Evolutionary conservation across 2,888 invertebrate species (phyloP), one percentile per base, ranked within the genome.

Genomic region (Eledona agricola): DNA sequence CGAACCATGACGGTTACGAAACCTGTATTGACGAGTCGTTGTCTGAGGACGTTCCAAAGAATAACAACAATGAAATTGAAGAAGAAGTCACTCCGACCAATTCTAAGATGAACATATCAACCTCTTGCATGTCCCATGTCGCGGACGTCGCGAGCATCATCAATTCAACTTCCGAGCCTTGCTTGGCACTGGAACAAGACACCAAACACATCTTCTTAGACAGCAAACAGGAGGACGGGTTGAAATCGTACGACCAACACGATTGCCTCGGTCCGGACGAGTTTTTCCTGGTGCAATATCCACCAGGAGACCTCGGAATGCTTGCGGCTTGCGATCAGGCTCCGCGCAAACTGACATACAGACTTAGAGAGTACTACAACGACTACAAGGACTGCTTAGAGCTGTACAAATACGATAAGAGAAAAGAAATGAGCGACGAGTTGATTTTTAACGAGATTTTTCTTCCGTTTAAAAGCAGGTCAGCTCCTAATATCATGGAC

Each of bases 11-110:
- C 45, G 83, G 81, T 45, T 84, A 84, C 71, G 84, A 84, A 72
- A 84, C 84, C 2, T 84, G 84, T 70, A 71, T 83, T 50, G 84
- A 84, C 57, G 84, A 84, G 50, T 83, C 83, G 45, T 78, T 82
- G 26, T 76, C 79, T 22, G 75, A 75, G 7, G 75, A 75, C 51
- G 58, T 46, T 11, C 58, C 22, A 13, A 42, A 52, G 32, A 38
- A 40, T 15, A 19, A 26, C 47, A 63, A 37, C 13, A 35, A 58
- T 51, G 49, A 58, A 15, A 28, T 37, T 2, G 55, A 55, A 10
- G 64, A 65, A 7, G 69, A 71, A 23, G 23, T 58, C 52, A 73
- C 72, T 16, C 72, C 72, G 26, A 72, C 72, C 4, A 73, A 73
- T 60, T 69, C 71, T 25, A 66, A 64, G 51, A 40, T 58, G 20